Evolutionary conservation across 2,113 vertebrate genomes (phyloP).

Genomic region (Aythya baeri): DNA sequence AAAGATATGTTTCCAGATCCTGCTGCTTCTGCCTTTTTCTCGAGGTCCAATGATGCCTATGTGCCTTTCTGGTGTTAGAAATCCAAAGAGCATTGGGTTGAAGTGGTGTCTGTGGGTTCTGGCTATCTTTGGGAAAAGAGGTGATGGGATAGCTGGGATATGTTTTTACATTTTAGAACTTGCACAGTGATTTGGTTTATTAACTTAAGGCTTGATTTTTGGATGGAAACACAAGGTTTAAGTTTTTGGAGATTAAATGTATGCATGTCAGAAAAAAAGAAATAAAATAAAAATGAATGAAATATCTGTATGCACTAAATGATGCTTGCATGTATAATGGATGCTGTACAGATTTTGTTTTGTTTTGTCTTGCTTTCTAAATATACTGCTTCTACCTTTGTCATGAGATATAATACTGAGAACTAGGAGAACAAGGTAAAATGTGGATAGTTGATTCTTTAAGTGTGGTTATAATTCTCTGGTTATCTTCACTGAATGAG

Average conservation of each 20-base stretch:
- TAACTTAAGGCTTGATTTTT: not conserved
- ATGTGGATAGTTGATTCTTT: not conserved
- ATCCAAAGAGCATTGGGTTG: rapidly evolving
- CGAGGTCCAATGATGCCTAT: not conserved
- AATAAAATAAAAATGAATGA: not conserved
- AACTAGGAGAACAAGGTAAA: not conserved
- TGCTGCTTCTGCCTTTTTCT: not conserved
- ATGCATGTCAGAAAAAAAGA: too few species aligned
- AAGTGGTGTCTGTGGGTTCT: not conserved
- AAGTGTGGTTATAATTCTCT: not conserved
- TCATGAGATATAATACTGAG: not conserved
- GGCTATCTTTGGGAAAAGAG: not conserved
- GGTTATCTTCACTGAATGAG: not conserved
- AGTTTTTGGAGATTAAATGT: not conserved
- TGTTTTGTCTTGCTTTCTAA: not conserved
- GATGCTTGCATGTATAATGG: not conserved
- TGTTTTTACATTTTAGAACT: not conserved
- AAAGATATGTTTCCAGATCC: not conserved
- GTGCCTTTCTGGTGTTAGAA: not conserved
- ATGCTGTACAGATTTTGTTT: not conserved
- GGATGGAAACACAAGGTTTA: not conserved
- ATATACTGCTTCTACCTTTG: not conserved
- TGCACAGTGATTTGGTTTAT: not conserved
- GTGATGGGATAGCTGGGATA: not conserved
- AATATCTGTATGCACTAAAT: not conserved